Evolutionary conservation across 2,113 vertebrate species (phyloP), one percentile per base, ranked within the genome.

Genomic region (Tenebrosternarchus preto): DNA sequence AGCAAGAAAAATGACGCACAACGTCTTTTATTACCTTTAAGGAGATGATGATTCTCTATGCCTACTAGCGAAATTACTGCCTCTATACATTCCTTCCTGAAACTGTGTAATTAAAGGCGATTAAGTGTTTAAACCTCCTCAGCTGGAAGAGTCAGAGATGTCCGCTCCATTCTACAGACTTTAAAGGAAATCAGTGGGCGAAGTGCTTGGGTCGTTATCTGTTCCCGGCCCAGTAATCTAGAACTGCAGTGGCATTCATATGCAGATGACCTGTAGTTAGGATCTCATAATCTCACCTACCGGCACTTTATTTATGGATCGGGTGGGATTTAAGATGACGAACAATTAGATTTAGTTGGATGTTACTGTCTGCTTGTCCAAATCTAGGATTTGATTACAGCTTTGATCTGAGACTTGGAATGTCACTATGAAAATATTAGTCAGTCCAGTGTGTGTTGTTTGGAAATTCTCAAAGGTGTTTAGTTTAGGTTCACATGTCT

Each of bases 171-270:
- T 80, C 57, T 27, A 69, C 73, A 77, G 77, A 75, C 85, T 78
- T 83, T 78, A 80, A 85, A 80, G 73, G 70, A 68, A 81, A 59
- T 43, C 77, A 60, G 56, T 43, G 27, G 80, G 67, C 59, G 67
- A 85, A 84, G 85, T 84, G 80, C 67, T 75, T 17, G n/a, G n/a
- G n/a, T n/a, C n/a, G 77, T 87, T 85, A 87, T 88, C 84, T 80
- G 22, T 75, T 76, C 68, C 70, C 64, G 27, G 73, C 77, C 69
- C 72, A 73, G 68, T 85, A 86, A 83, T 89, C 76, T 80, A 15
- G 5, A 70, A 39, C 63, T 67, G 72, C 83, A 57, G 80, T 55
- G 69, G 69, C 76, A 81, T 68, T 83, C 71, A 61, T 77, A 78
- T 79, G 72, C 50, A 81, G 70, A 75, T 73, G 74, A 78, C 76